Evolutionary conservation across 2,888 invertebrate species (phyloP), one percentile per base, ranked within the genome.

Genomic region (Phortica okadai): DNA sequence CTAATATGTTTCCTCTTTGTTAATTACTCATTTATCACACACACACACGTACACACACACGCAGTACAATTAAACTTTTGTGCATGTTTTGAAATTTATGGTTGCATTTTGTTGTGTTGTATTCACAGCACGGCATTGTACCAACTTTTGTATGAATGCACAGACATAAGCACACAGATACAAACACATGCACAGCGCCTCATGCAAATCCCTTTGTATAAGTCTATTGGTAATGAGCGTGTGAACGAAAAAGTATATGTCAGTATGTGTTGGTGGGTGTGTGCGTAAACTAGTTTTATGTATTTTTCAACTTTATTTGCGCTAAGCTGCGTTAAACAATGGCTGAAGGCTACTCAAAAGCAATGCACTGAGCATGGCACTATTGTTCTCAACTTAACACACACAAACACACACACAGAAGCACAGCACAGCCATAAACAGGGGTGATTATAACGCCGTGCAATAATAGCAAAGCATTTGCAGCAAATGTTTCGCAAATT

Each of bases 11-110:
- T 72, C 70, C 70, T 54, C 70, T 72, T 72, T 72, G 70, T 72
- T 72, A 72, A 72, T 72, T 72, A 72, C 70, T 72, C 56, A 72
- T 72, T 72, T 72, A 72, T 72, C 70, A 72, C 41, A 21, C 16
- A 54, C 54, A 56, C 42, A 42, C 42, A 42, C 41, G 11, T 10
- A 3, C 33, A 6, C 33, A 11, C 56, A 14, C 70, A 33, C 56
- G 54, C 10, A 14, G 42, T 56, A 72, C 70, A 72, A 54, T 56
- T 56, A 25, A 72, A 72, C 70, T 72, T 72, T 56, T 72, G 25
- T 5, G 25, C 42, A 41, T 42, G 42, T 66, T 50, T 72, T 33
- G 25, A 72, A 56, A 54, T 72, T 56, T 56, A 25, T 62, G 62
- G 16, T 62, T 62, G 25, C 25, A 8, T 62, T 62, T 56, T 72